Percentiles rank a stretch among this genome's conserved stretches.
Conservation (phyloP, 2,113 vertebrate genomes). For the Sinosuthora webbiana region DNA sequence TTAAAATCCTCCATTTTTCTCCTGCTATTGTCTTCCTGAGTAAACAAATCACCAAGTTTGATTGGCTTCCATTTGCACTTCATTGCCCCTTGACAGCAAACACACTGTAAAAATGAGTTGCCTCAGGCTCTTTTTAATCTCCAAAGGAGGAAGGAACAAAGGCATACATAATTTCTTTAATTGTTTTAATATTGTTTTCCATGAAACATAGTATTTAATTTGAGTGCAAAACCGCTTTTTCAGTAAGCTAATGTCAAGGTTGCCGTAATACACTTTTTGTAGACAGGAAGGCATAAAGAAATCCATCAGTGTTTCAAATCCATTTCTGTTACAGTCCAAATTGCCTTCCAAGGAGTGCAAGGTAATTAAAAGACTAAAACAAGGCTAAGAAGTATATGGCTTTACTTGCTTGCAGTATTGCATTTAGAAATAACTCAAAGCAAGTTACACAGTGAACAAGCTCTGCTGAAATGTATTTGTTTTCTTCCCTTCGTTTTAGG, state of each 20-base stretch:
- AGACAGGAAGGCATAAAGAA: not conserved
- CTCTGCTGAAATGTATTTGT: not conserved
- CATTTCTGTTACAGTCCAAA: not conserved
- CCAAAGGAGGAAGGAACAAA: conserved; percentile 44
- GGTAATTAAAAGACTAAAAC: not conserved
- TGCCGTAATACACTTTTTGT: not conserved
- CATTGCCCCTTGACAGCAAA: conserved; percentile 68
- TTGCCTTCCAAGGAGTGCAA: not conserved
- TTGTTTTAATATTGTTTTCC: conserved; percentile 3
- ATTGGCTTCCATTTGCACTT: conserved; percentile 70
- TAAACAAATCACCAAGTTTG: conserved; percentile 68
- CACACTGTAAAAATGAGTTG: conserved; percentile 46
- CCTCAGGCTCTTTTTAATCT: conserved; percentile 53
- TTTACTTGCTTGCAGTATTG: not conserved
- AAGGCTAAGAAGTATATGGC: not conserved
- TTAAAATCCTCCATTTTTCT: conserved; percentile 64
- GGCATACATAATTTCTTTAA: conserved; percentile 14
- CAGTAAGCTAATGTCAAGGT: not conserved
- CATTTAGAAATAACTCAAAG: not conserved
- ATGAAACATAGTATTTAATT: not conserved
- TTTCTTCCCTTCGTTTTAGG: not conserved
- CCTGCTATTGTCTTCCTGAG: conserved; percentile 60
- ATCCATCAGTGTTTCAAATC: not conserved
- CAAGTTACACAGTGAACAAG: not conserved
- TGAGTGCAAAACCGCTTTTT: not conserved